phyloP scores from a whole-genome alignment of 2,797 vertebrate genomes.

The Gymnopithys bicolor region DNA sequence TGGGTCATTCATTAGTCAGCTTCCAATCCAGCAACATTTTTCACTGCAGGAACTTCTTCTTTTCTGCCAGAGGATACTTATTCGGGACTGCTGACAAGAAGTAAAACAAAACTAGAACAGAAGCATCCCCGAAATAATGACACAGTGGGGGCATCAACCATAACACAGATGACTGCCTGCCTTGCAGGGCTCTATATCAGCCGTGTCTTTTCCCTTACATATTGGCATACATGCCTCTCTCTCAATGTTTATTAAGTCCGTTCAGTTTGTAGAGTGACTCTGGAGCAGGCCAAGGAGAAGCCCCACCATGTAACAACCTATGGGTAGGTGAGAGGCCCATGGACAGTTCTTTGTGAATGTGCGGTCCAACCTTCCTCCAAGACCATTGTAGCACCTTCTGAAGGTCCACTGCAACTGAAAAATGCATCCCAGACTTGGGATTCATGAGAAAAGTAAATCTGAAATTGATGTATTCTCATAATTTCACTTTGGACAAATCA shows the following conservation, averaged over 20 bases:
- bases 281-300: not conserved
- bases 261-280: not conserved
- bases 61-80: not conserved
- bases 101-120: not conserved
- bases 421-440: not conserved
- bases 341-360: not conserved
- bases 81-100: not conserved
- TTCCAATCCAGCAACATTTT: not conserved
- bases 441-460: not conserved
- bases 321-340: not conserved
- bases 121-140: not conserved
- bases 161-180: not conserved
- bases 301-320: not conserved
- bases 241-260: not conserved
- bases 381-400: not conserved
- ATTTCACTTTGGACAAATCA: not conserved
- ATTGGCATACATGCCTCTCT: not conserved
- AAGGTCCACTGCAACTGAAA: not conserved
- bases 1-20: not conserved
- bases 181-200: not conserved
- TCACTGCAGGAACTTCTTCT: not conserved
- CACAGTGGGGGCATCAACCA: not conserved
- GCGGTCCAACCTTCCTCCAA: not conserved
- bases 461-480: not conserved
- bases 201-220: rapidly evolving